Base-by-base conservation (phyloP, 1,140 invertebrate species). In the Apis dorsata region DNA sequence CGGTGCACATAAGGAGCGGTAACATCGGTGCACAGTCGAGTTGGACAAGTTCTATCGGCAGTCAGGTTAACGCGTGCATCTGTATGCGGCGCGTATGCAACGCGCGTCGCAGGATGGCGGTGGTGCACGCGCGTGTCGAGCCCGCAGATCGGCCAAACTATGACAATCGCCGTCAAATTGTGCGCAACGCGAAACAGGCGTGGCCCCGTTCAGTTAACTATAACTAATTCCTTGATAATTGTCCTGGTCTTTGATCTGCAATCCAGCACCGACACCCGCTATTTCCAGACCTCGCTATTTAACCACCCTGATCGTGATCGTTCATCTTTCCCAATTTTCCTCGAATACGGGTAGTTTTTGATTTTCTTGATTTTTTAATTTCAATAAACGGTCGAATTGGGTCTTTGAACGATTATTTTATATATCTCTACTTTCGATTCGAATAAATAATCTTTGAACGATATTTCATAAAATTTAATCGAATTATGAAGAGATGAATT, bases 191-290 rank as follows among this genome's bases (percentile, higher is more conserved):
- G 85, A 77, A 86, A 84, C 81, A 78, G 86, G 82, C 73, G 86
- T 86, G 86, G 86, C 28, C 34, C 51, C 34, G 59, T 59, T 28
- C 59, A 21, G 68, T 83, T 83, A 65, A 70, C 68, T 78, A 57
- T 84, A 86, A 87, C 81, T 87, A 87, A 87, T 87, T 87, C 86
- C 86, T 87, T 63, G 73, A 87, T 87, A 84, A 87, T 87, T 81
- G 71, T 77, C 5, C 75, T 74, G 44, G 51, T 24, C 65, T 72
- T 57, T 75, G 71, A 62, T 79, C 60, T 75, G 24, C 51, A 44
- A 44, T 44, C 34, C 34, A 44, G 34, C 68, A 53, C 49, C 57
- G 68, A 79, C 79, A 59, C 21, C 17, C 59, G 19, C 34, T 34
- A 17, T 79, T 79, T 65, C 60, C 59, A 13, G 60, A 71, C 55